These are phyloP conservation scores for Pelecanus crispus DNA, from an alignment of 2,113 vertebrate genomes.

Conservation along the genomic window DNA sequence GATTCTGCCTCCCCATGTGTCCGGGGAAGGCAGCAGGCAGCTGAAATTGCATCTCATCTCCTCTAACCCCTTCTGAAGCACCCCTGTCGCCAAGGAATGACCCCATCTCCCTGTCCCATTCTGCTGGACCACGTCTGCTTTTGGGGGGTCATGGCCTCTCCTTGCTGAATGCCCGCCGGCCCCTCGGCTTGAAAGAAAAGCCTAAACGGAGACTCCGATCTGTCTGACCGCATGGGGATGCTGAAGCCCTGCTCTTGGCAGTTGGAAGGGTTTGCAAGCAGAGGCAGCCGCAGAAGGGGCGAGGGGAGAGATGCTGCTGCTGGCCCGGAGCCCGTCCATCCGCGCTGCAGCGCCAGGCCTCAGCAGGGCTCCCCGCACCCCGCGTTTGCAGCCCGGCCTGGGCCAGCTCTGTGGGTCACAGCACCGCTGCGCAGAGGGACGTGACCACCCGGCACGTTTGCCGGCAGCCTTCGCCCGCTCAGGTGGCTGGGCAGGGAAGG, in stretches of 20 bases:
- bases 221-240: constrained; percentile 34
- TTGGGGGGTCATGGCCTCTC: not conserved
- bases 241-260: not conserved
- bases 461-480: not conserved
- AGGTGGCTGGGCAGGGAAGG: not conserved
- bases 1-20: fast-evolving
- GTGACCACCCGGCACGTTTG: fast-evolving
- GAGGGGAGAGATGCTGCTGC: not conserved
- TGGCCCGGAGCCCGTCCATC: not conserved
- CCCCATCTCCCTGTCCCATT: not conserved
- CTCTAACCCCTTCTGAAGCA: not conserved
- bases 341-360: not conserved
- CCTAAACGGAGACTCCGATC: fast-evolving
- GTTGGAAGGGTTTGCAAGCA: not conserved
- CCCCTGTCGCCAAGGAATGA: fast-evolving
- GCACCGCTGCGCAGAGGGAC: fast-evolving
- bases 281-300: not conserved
- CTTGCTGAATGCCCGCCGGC: fast-evolving
- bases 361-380: not conserved
- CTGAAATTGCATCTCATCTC: not conserved
- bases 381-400: not conserved
- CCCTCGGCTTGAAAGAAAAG: fast-evolving
- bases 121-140: fast-evolving
- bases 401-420: not conserved
- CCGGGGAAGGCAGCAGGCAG: not conserved